Conservation (phyloP, 2,888 invertebrate genomes). For the Colostygia pectinataria region DNA sequence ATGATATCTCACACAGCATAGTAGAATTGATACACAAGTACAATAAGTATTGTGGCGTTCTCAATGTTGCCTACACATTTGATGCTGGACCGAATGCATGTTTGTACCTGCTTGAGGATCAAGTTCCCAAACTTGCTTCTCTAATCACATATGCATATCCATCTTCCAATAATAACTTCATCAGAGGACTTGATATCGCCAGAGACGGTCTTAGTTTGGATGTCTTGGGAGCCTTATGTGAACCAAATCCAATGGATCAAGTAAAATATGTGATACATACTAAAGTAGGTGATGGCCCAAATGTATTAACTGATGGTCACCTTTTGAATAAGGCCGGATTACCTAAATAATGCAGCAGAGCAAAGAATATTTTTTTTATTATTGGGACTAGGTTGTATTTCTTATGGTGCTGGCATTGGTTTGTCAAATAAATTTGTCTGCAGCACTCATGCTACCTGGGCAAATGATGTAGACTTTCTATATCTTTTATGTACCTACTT, state of each 20-base stretch:
- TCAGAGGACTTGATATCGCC: constrained; percentile 53
- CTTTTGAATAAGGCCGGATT: constrained; percentile 57
- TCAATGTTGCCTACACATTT: constrained; percentile 96
- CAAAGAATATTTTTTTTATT: neutral
- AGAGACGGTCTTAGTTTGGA: constrained; percentile 38
- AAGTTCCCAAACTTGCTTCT: constrained; percentile 87
- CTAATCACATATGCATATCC: constrained; percentile 90
- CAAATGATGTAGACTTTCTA: too few species aligned
- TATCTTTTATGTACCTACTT: neutral
- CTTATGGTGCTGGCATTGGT: constrained; percentile 16
- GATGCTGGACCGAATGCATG: constrained; percentile 99
- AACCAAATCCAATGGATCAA: constrained; percentile 75
- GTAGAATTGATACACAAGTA: constrained; percentile 91
- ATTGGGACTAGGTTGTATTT: neutral
- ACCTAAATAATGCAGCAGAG: constrained; percentile 35
- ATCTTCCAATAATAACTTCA: constrained; percentile 64
- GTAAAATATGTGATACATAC: constrained; percentile 94
- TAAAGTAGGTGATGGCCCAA: constrained; percentile 91
- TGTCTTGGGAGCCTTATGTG: constrained; percentile 52
- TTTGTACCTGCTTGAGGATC: constrained; percentile 90
- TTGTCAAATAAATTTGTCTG: neutral
- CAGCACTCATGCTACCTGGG: neutral
- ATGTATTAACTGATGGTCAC: constrained; percentile 68
- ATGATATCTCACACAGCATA: constrained; percentile 92
- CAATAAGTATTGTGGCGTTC: constrained; percentile 86